Evolutionary conservation across 1,140 invertebrate genomes (phyloP).

Genomic region (Stenopsyche tienmushanensis): DNA sequence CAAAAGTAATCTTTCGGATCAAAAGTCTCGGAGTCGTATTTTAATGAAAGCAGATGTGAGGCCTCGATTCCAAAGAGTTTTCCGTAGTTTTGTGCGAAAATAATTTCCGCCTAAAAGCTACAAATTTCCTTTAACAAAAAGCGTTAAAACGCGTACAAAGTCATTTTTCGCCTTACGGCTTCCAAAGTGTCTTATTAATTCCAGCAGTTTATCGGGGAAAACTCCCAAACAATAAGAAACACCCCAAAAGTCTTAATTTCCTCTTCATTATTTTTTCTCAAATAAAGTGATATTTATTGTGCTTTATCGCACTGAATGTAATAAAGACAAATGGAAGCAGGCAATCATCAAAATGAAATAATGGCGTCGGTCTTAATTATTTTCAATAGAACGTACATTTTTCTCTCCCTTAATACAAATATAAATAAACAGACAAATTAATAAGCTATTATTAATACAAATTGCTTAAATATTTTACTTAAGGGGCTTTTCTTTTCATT

Average conservation of each 20-base stretch:
- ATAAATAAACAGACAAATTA: background rate
- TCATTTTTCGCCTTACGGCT: background rate
- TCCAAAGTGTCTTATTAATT: conserved; percentile 16
- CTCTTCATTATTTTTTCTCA: conserved; percentile 7
- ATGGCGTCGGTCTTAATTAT: conserved; percentile 12
- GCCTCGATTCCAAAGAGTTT: background rate
- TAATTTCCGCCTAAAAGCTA: conserved; percentile 19
- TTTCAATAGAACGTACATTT: background rate
- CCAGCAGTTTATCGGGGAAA: conserved; percentile 4
- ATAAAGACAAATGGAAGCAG: conserved; percentile 7
- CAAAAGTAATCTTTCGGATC: conserved; percentile 1
- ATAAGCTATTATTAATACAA: too few relatives aligned
- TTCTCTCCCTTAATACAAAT: background rate
- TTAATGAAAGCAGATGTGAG: background rate
- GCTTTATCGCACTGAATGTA: background rate
- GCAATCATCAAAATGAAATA: conserved; percentile 9
- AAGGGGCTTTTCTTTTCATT: too few relatives aligned
- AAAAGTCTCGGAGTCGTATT: conserved; percentile 7
- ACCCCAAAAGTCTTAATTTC: conserved; percentile 21
- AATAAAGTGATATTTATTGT: conserved; percentile 13
- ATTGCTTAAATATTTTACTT: too few relatives aligned
- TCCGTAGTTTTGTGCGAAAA: conserved; percentile 20
- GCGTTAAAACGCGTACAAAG: too few relatives aligned
- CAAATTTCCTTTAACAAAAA: conserved; percentile 17
- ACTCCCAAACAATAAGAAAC: conserved; percentile 14